Evolutionary conservation across 2,113 vertebrate species (phyloP).

Genomic region (Poeciliopsis occidentalis): DNA sequence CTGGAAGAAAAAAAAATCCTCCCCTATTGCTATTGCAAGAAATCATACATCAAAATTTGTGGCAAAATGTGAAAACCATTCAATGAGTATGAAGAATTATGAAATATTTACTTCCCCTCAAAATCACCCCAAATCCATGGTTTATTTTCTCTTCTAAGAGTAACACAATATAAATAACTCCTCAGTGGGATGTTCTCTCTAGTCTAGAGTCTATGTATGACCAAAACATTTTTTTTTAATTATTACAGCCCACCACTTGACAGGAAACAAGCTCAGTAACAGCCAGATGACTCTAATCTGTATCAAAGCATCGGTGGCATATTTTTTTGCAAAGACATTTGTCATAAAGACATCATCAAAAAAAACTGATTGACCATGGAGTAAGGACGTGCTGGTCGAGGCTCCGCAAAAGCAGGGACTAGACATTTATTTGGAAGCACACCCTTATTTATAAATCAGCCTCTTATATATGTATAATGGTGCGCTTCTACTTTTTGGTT

Average conservation of each 20-base stretch:
- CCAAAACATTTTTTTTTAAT: not conserved
- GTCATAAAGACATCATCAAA: not conserved
- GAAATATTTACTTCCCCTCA: not conserved
- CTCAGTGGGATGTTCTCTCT: not conserved
- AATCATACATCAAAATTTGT: not conserved
- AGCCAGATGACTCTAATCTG: not conserved
- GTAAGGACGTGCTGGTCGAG: no score
- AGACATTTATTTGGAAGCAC: no score
- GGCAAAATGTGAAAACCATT: no score
- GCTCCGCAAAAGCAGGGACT: no score
- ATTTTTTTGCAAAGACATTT: no score
- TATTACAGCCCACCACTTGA: not conserved
- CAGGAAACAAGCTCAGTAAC: not conserved
- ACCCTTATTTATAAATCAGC: no score
- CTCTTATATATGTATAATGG: no score
- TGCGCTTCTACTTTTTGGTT: no score
- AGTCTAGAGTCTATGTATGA: not conserved
- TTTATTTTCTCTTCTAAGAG: not conserved
- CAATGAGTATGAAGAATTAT: no score
- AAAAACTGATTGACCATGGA: no score
- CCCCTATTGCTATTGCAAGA: not conserved
- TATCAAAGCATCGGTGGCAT: not conserved
- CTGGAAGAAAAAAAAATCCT: no score
- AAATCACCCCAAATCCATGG: constrained; percentile 9
- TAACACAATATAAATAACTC: not conserved